These are phyloP conservation scores for Temnothorax unifasciatus DNA, from an alignment of 2,888 invertebrate genomes.

Conservation along the genomic window DNA sequence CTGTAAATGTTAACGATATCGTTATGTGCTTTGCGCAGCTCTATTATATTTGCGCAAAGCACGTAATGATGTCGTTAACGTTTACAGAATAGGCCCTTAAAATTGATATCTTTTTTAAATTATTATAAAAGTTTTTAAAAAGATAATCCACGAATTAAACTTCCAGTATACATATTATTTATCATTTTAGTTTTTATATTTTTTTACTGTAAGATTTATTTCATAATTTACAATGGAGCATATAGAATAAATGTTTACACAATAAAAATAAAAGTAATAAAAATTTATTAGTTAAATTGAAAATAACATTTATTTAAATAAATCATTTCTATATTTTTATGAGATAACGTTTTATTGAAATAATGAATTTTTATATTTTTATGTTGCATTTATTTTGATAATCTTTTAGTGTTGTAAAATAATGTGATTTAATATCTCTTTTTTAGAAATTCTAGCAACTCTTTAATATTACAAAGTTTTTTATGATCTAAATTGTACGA, in stretches of 20 bases:
- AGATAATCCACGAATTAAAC: not conserved
- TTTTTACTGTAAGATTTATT: not conserved
- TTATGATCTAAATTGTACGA: not conserved
- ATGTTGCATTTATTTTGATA: not conserved
- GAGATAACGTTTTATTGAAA: not conserved
- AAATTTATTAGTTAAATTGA: not conserved
- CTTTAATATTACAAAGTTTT: not conserved
- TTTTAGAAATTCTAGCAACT: not conserved
- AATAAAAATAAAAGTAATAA: constrained; percentile 12
- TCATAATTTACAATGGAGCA: not conserved
- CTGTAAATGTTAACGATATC: too few relatives aligned
- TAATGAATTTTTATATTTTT: not conserved
- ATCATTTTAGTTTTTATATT: not conserved
- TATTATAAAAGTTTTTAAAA: not conserved
- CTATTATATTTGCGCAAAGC: too few relatives aligned
- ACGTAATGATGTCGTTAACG: too few relatives aligned
- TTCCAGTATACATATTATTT: not conserved
- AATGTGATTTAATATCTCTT: not conserved
- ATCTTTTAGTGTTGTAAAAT: not conserved
- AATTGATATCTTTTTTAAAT: not conserved
- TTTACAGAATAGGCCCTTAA: not conserved
- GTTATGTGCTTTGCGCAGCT: too few relatives aligned
- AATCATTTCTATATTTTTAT: not conserved
- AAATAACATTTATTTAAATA: not conserved
- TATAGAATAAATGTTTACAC: not conserved